phyloP scores from a whole-genome alignment of 2,797 vertebrate genomes.

The Distichodus sexfasciatus region DNA sequence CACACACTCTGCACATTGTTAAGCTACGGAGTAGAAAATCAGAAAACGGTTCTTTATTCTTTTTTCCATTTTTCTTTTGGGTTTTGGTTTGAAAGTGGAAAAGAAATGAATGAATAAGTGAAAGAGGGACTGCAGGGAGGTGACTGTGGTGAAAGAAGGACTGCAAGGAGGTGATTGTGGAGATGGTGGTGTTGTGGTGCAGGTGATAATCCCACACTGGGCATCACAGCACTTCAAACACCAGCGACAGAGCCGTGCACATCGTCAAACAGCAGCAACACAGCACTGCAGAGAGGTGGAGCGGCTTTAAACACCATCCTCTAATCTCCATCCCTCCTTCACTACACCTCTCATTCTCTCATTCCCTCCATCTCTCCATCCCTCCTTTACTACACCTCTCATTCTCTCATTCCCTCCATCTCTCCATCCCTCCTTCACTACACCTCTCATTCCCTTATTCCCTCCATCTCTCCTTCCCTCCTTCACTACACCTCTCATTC shows the following conservation, averaged over 20 bases:
- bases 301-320: constrained; percentile 37
- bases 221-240: constrained; percentile 43
- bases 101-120: no score
- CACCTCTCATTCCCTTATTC: constrained; percentile 17
- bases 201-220: neutral
- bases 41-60: no score
- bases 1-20: no score
- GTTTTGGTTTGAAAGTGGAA: no score
- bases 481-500: neutral
- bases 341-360: constrained; percentile 34
- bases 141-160: no score
- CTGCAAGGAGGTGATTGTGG: no score
- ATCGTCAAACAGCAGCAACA: constrained; percentile 40
- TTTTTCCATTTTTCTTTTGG: no score
- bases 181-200: no score
- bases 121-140: no score
- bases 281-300: constrained; percentile 32
- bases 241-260: no score
- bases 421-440: neutral
- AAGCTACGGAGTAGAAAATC: no score
- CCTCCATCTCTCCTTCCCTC: constrained; percentile 9
- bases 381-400: no score
- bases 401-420: neutral
- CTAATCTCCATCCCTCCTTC: constrained; percentile 6
- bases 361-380: neutral